Conservation (phyloP, 1,140 invertebrate species). For the Aphelenchoides fujianensis region DNA sequence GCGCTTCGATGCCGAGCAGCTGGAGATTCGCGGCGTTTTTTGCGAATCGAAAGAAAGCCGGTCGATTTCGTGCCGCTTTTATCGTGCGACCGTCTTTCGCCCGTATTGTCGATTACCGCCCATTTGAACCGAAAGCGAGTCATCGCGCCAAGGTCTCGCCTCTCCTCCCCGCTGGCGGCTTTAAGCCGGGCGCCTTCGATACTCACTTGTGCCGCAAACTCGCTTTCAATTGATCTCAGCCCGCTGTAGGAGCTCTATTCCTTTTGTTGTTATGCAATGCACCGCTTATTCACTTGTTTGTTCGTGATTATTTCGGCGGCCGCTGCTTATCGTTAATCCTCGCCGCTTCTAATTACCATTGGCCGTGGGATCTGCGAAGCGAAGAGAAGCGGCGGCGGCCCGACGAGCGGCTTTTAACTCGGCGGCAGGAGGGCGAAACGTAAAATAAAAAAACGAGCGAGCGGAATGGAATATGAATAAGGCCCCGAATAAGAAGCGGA, state of each 20-base stretch:
- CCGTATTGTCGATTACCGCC: background rate
- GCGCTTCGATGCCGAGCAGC: background rate
- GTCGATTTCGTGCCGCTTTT: background rate
- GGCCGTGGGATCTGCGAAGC: too few species aligned
- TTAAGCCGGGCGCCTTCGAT: too few species aligned
- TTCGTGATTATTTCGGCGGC: background rate
- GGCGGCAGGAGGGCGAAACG: background rate
- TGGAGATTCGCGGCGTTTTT: background rate
- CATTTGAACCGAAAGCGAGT: background rate
- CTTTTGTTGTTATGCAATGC: background rate
- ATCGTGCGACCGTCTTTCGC: background rate
- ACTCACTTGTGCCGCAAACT: background rate
- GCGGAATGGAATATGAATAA: conserved; percentile 1
- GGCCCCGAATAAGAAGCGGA: background rate
- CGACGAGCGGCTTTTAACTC: background rate
- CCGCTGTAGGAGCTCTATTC: background rate
- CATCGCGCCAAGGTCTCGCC: background rate
- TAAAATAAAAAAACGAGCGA: conserved; percentile 3
- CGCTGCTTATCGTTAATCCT: background rate
- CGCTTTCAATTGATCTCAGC: background rate
- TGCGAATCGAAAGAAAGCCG: background rate
- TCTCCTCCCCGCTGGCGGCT: too few species aligned
- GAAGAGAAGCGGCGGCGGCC: background rate
- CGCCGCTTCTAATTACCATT: background rate
- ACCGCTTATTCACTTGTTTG: too few species aligned